Conservation (phyloP, 1,140 invertebrate species). For the Nixonia krombeini region DNA sequence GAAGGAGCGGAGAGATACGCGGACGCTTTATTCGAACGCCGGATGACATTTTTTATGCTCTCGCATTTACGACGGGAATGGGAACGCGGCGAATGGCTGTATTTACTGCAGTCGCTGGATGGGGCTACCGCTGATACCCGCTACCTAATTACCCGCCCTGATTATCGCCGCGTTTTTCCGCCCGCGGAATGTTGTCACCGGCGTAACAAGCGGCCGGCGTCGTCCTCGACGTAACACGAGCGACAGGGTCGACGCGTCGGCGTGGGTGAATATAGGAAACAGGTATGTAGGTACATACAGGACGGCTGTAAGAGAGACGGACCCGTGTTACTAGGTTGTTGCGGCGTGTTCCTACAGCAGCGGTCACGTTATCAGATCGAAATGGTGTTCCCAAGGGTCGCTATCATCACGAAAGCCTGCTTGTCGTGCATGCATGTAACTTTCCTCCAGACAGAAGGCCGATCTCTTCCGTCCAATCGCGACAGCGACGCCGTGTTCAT, state of each 20-base stretch:
- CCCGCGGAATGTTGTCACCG: too few relatives aligned
- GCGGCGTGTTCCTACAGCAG: constrained; percentile 45
- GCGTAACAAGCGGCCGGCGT: too few relatives aligned
- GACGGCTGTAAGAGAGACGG: constrained; percentile 11
- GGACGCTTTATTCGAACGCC: too few relatives aligned
- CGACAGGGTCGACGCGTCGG: constrained; percentile 8
- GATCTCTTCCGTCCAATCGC: constrained; percentile 1
- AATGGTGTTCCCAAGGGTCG: constrained; percentile 16
- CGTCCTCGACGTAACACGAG: constrained; percentile 5
- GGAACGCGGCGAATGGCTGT: too few relatives aligned
- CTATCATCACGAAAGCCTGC: constrained; percentile 5
- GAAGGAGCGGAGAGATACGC: too few relatives aligned
- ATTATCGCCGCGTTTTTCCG: neutral
- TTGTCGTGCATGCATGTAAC: constrained; percentile 2
- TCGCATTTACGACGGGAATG: too few relatives aligned
- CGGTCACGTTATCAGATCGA: constrained; percentile 55
- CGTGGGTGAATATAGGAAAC: constrained; percentile 27
- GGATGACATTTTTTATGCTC: too few relatives aligned
- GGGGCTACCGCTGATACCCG: too few relatives aligned
- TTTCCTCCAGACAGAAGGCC: neutral
- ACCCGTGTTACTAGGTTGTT: constrained; percentile 45
- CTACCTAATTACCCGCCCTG: too few relatives aligned
- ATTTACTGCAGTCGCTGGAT: too few relatives aligned
- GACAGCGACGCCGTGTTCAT: too few relatives aligned
- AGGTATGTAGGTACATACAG: constrained; percentile 12